phyloP scores from a whole-genome alignment of 2,888 invertebrate species.

The Drosophila merina region DNA sequence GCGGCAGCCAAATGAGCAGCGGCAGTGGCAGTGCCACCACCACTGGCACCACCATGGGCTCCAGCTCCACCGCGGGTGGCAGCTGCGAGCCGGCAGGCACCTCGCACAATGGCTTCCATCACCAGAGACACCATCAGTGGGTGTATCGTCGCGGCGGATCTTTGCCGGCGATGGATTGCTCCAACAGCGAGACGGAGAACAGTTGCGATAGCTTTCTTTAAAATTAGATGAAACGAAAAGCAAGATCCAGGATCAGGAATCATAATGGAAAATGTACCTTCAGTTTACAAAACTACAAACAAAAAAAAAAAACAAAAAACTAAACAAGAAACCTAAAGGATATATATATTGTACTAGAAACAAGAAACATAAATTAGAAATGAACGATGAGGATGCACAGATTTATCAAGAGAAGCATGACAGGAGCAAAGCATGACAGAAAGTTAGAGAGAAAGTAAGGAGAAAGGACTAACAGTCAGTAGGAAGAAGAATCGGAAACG shows the following conservation, averaged over 20 bases:
- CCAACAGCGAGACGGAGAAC: constrained; percentile 83
- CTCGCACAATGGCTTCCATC: not conserved
- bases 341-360: not conserved
- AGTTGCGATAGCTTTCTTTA: constrained; percentile 82
- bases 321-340: constrained; percentile 29
- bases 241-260: constrained; percentile 10
- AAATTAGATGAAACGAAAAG: constrained; percentile 3
- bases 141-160: constrained; percentile 72
- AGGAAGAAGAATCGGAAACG: constrained; percentile 35
- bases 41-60: constrained; percentile 1
- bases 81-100: constrained; percentile 7
- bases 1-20: constrained; percentile 56
- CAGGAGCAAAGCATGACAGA: too few relatives aligned
- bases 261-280: constrained; percentile 61
- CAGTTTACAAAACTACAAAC: constrained; percentile 66
- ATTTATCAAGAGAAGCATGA: too few relatives aligned
- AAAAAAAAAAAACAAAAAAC: constrained; percentile 1
- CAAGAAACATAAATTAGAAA: not conserved
- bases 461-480: not conserved
- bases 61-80: not conserved
- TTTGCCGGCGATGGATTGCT: constrained; percentile 81
- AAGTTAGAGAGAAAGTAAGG: not conserved
- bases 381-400: constrained; percentile 1
- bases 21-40: constrained; percentile 13
- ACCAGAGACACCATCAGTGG: constrained; percentile 42